Base-by-base conservation (phyloP, 2,888 invertebrate genomes). In the Smittia aterrima region DNA sequence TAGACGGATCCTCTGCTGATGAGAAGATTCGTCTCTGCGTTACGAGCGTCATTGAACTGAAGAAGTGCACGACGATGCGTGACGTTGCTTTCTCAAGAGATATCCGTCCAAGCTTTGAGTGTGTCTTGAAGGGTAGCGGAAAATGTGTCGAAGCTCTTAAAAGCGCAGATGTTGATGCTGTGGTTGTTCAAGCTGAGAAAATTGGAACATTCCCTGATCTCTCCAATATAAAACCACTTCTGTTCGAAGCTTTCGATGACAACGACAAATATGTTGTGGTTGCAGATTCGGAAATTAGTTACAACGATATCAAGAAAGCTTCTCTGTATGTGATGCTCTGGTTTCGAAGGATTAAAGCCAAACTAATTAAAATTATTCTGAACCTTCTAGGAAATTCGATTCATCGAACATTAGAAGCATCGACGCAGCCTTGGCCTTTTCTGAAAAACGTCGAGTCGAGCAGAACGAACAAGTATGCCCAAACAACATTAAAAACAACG, bases 51-150 rank as follows among this genome's bases (percentile, higher is more conserved):
- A 86, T 86, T 1, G 93, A 92, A 76, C 80, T 88, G 76, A 84
- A 86, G 18, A 96, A 96, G 80, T 96, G 96, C 79, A 83, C 86
- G 13, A 86, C 87, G 0, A 86, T 95, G 79, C 85, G 87, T 0
- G 86, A 86, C 75, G 90, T 90, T 32, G 90, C 93, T 0, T 91
- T 89, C 81, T 90, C 92, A 1, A 85, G 93, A 74, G 90, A 92
- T 79, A 89, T 92, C 54, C 85, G 93, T 4, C 96, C 96, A 0
- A 87, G 89, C 77, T 85, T 95, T 66, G 90, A 91, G 79, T 96
- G 96, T 79, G 84, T 90, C 0, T 84, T 86, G 76, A 88, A 90
- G 58, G 84, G 86, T 47, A 86, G 86, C 25, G 85, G 88, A 66
- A 86, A 87, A 62, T 83, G 83, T 58, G 7, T n/a, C 4, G 20